Base-by-base conservation (phyloP, 2,113 vertebrate genomes). In the Sorex araneus region DNA sequence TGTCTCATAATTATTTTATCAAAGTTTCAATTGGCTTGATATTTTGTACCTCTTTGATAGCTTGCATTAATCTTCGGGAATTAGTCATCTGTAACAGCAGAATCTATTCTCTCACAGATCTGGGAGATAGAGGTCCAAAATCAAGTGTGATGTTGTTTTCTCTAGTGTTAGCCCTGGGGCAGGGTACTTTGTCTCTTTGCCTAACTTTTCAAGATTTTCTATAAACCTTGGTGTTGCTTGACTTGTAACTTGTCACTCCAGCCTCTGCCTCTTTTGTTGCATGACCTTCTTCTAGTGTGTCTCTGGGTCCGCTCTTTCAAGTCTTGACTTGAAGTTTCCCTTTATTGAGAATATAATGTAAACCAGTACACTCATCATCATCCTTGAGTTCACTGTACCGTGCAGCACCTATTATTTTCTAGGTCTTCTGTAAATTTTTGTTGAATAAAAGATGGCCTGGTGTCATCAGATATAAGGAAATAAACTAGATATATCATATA, bases 1-100 rank as follows among this genome's bases (percentile, higher is more conserved):
- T 81, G 73, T 90, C 78, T 90, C 40, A 6, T n/a, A 71, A 82
- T 73, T 88, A 18, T 78, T 89, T 70, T 63, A 67, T 27, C 87
- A 50, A 47, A 47, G 13, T 32, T 76, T 75, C 25, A 64, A 69
- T 84, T 96, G 21, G 8, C 8, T 84, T 2, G 12, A 32, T 45
- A 3, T 81, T 19, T 45, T 88, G 16, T 69, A 78, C 64, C 47
- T 60, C 36, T 36, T 32, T 85, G 66, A 91, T 25, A 5, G 64
- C 54, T 30, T 88, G 0, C 84, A 28, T 63, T 91, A 74, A 15
- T 91, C 91, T 85, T 32, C 87, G n/a, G 13, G 30, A 69, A 18
- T 30, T n/a, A 84, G 54, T 47, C 32, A 71, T 11, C 64, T 76
- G 16, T 63, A 40, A 76, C 12, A 87, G 6, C 74, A 47, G 5